A percentile compares a stretch with the other conserved stretches of the same genome.
Conservation (phyloP, 1,140 invertebrate genomes). For the Habropoda laboriosa region DNA sequence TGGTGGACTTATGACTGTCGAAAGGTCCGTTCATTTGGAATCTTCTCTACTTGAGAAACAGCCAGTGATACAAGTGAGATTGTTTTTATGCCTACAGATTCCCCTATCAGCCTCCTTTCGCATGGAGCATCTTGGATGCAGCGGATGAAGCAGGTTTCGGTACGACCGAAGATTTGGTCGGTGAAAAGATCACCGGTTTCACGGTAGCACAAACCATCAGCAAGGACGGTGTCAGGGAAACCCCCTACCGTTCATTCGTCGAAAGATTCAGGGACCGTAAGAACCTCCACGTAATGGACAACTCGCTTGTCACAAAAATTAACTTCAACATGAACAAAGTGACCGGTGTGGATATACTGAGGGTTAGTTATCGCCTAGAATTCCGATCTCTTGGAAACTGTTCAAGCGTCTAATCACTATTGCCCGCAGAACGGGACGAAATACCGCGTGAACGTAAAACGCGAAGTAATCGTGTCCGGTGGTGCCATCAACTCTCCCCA, state of each 20-base stretch:
- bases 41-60: neutral
- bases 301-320: conserved; percentile 85
- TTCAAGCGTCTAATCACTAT: neutral
- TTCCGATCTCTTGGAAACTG: neutral
- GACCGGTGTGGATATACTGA: conserved; percentile 63
- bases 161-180: conserved; percentile 84
- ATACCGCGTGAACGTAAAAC: conserved; percentile 73
- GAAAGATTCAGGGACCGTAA: conserved; percentile 82
- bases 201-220: conserved; percentile 82
- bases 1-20: conserved; percentile 81
- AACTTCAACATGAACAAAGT: too few relatives aligned
- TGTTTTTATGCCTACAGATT: conserved; percentile 73
- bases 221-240: conserved; percentile 85
- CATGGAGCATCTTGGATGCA: conserved; percentile 83
- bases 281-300: conserved; percentile 88
- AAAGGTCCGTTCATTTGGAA: conserved; percentile 73
- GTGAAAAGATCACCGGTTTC: conserved; percentile 80
- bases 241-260: conserved; percentile 85
- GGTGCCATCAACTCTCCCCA: conserved; percentile 80
- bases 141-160: conserved; percentile 83
- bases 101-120: conserved; percentile 81
- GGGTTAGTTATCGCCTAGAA: conserved; percentile 38
- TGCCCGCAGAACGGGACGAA: conserved; percentile 74
- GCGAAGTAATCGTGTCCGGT: conserved; percentile 78
- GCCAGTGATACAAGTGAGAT: neutral